Evolutionary conservation across 2,113 vertebrate genomes (phyloP), one percentile per base, ranked within the genome.

Genomic region (Colaptes auratus): DNA sequence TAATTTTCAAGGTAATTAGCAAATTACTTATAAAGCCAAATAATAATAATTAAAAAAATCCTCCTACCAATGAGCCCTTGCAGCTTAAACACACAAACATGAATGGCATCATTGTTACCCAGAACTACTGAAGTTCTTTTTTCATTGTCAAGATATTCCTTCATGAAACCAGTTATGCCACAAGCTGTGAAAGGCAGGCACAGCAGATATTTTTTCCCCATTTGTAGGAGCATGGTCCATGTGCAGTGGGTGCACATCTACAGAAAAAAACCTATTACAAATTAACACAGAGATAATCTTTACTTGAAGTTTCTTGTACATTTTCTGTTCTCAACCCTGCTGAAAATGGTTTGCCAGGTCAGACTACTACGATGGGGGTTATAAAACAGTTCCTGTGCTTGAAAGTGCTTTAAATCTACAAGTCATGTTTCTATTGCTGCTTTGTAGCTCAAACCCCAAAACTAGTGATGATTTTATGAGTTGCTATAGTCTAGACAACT

Each of bases 401-500:
- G 56, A 69, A 67, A 89, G 69, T 46, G 94, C 89, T 89, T 85
- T 55, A 92, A 92, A 94, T 89, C 82, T 30, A 84, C 66, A 90
- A 91, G 92, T 66, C 75, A 46, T 33, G 83, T 95, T 96, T 96
- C 97, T 96, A 21, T 67, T 56, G 76, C 95, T 82, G 93, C 93
- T 96, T 95, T 97, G 94, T 95, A 96, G 95, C 95, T 72, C 95
- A 96, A 95, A 97, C 74, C 39, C 95, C 88, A 90, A 95, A 95
- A 97, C 88, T 84, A 97, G 96, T 61, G 96, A 97, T 97, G 97
- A 96, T 97, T 98, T 98, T 97, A 97, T 86, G 92, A 96, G 97
- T 95, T 93, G 94, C 85, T 82, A 59, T 27, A 89, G 97, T 97
- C 97, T 97, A 96, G 97, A 98, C 97, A 97, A 97, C 94, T 96